These are phyloP conservation scores for Lucinisca nassula DNA, from an alignment of 2,888 invertebrate genomes.

Conservation along the genomic window DNA sequence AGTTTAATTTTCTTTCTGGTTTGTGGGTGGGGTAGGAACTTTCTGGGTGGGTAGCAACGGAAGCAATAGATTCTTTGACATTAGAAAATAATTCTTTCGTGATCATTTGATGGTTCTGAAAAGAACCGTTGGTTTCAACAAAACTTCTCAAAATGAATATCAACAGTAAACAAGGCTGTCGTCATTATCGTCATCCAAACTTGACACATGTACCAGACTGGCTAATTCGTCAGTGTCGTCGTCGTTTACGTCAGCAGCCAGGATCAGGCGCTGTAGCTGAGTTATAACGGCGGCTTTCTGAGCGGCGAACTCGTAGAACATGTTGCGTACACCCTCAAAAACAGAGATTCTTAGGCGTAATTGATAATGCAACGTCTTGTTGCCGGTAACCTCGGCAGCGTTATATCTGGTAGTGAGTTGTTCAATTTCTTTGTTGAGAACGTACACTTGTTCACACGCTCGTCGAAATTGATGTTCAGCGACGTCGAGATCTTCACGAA, in stretches of 20 bases:
- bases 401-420: background rate
- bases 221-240: background rate
- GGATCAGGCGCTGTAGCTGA: background rate
- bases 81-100: background rate
- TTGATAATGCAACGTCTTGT: background rate
- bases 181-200: background rate
- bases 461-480: background rate
- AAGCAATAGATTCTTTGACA: no score
- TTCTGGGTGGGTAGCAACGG: no score
- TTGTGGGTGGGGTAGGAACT: no score
- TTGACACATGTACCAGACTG: no score
- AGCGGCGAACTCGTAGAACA: slow-evolving; percentile 6
- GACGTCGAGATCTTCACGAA: background rate
- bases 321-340: background rate
- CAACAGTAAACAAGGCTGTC: background rate
- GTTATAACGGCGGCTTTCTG: background rate
- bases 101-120: background rate
- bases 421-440: background rate
- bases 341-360: background rate
- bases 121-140: background rate
- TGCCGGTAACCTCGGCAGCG: background rate
- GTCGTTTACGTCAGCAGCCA: background rate
- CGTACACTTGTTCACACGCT: background rate
- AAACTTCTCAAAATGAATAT: no score
- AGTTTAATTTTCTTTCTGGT: no score